Evolutionary conservation across 2,113 vertebrate species (phyloP), one percentile per base, ranked within the genome.

Genomic region (Ceyx margarethae): DNA sequence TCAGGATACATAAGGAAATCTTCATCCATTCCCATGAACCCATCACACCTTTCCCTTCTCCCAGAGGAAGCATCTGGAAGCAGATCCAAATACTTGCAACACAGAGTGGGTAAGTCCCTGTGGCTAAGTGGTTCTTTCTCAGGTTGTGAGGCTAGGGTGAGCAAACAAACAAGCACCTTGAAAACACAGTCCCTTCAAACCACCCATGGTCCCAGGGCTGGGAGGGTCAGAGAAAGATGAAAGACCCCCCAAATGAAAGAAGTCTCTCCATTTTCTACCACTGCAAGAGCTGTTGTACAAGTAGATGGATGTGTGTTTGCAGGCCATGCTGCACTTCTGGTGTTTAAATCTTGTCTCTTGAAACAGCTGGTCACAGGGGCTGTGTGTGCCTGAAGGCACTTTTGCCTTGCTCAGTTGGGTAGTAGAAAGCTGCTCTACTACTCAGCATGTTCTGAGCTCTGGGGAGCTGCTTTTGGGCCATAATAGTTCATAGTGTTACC

Each of bases 151-250:
- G 19, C 42, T 74, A 57, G 31, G 66, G 33, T 15, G 14, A 87
- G 14, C 10, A 37, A 74, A 61, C 8, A 33, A 43, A 33, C 2
- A 8, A 74, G 53, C 15, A 37, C 19, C 21, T 21, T 20, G 15
- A 11, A 72, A 78, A 50, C 20, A 29, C 3, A 17, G 16, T 48
- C 10, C 28, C 43, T 46, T 15, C 60, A 58, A 71, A 58, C 15
- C 17, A 75, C 22, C 56, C 10, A 5, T 0, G 0, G 13, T 21
- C 42, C 74, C 18, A 13, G 50, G 28, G 16, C 33, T 28, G 5
- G 75, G 35, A 87, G 22, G 11, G 16, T 37, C 56, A 71, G 61
- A 58, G 53, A 8, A 92, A 42, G 10, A 29, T 33, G 33, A 33
- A 33, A 33, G 33, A 33, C 9, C 33, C 15, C 11, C 4, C 5